Percentiles rank a stretch among this genome's conserved stretches.
These are phyloP conservation scores for Copsychus sechellarum DNA, from an alignment of 2,113 vertebrate species.

Conservation along the genomic window DNA sequence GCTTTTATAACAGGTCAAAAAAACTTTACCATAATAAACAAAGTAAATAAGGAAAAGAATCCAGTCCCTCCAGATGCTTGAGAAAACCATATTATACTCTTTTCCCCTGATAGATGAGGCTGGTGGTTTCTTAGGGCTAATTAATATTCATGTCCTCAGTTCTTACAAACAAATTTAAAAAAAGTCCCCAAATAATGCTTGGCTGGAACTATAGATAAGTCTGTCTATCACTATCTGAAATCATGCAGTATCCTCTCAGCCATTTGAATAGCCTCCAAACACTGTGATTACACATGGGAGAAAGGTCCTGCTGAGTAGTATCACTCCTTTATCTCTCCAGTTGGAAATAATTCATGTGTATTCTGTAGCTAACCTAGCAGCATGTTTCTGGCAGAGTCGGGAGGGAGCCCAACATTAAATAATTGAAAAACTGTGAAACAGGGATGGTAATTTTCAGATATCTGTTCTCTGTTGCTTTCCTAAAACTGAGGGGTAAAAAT, in stretches of 20 bases:
- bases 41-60: not conserved
- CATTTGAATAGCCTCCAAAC: not conserved
- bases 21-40: not conserved
- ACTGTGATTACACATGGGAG: not conserved
- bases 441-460: not conserved
- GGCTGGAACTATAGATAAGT: not conserved
- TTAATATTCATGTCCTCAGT: not conserved
- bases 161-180: not conserved
- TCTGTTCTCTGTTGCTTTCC: not conserved
- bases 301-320: not conserved
- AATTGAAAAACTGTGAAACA: not conserved
- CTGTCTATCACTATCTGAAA: not conserved
- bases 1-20: not conserved
- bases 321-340: not conserved
- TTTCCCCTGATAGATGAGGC: not conserved
- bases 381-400: not conserved
- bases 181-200: not conserved
- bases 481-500: not conserved
- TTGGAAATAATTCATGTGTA: not conserved
- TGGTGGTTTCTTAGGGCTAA: not conserved
- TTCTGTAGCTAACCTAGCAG: not conserved
- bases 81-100: not conserved
- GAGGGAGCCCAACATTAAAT: not conserved
- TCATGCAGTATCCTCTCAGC: not conserved
- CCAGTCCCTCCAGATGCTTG: not conserved